These are phyloP conservation scores for Dysidea cf. avara DNA, from an alignment of 37 sponge, comb jelly and placozoan species.

Conservation along the genomic window DNA sequence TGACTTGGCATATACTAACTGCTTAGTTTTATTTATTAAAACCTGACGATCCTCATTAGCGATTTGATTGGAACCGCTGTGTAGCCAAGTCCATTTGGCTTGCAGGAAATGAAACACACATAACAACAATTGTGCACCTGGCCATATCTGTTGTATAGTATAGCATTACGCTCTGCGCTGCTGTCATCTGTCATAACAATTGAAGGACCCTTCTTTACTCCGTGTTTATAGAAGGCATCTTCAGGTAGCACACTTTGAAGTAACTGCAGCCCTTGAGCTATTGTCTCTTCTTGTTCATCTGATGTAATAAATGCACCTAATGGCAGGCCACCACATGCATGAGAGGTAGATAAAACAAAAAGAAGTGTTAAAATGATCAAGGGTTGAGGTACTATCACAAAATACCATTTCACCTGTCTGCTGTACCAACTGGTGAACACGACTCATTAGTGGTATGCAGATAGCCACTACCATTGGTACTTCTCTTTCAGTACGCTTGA, in stretches of 20 bases:
- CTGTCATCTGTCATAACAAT: slow-evolving; percentile 36
- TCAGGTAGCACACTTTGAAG: slow-evolving; percentile 10
- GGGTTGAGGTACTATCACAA: slow-evolving; percentile 1
- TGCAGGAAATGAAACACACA: slow-evolving; percentile 37
- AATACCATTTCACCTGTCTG: slow-evolving; percentile 10
- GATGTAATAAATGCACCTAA: slow-evolving; percentile 8
- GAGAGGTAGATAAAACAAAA: slow-evolving; percentile 9
- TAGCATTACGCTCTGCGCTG: slow-evolving; percentile 19
- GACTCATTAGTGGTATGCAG: slow-evolving; percentile 12
- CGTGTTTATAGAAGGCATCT: slow-evolving; percentile 11
- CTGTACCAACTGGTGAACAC: neutral
- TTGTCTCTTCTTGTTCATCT: slow-evolving; percentile 20
- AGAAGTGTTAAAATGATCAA: slow-evolving; percentile 1
- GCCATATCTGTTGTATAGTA: slow-evolving; percentile 17
- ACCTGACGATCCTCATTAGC: slow-evolving; percentile 3
- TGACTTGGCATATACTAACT: slow-evolving; percentile 8
- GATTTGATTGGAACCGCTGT: slow-evolving; percentile 10
- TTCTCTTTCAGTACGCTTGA: too few relatives aligned
- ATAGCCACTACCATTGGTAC: slow-evolving; percentile 3
- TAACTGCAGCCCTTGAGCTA: neutral
- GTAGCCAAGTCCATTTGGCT: slow-evolving; percentile 27
- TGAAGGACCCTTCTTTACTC: neutral
- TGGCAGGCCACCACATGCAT: slow-evolving; percentile 17
- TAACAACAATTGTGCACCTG: neutral
- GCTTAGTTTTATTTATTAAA: neutral